Evolutionary conservation across 30 jellyfish, hydroid and myxozoan genomes (phyloP).

Genomic region (Aurelia sp.): DNA sequence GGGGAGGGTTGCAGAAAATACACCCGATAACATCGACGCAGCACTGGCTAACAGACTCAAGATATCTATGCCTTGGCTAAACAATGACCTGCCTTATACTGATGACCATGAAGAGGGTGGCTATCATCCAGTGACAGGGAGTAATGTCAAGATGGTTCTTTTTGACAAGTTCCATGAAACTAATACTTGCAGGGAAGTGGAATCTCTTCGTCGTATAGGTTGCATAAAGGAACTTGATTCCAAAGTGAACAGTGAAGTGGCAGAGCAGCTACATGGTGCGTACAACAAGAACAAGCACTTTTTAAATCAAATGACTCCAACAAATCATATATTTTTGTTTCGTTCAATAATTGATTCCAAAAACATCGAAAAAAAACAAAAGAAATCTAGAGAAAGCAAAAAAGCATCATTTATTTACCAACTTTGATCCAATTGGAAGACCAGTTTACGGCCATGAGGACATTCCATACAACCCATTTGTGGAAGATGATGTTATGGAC

Average conservation of each 20-base stretch:
- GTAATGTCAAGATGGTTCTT: not conserved
- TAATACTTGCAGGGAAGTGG: conserved; percentile 19
- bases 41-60: conserved; percentile 16
- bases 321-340: not conserved
- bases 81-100: too few species aligned
- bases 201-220: conserved; percentile 13
- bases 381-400: not conserved
- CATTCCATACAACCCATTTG: not conserved
- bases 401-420: not conserved
- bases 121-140: conserved; percentile 25
- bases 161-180: conserved; percentile 35
- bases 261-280: conserved; percentile 39
- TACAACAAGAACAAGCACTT: not conserved
- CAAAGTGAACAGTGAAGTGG: conserved; percentile 41
- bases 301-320: conserved; percentile 13
- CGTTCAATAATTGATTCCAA: not conserved
- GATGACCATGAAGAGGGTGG: not conserved
- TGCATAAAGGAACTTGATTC: conserved; percentile 22
- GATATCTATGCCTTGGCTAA: conserved; percentile 53
- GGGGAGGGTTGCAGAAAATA: conserved; percentile 43
- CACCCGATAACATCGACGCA: not conserved
- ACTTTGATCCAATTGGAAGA: not conserved
- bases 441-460: not conserved
- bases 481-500: not conserved
- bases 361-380: not conserved